Base-by-base conservation (phyloP, 2,113 vertebrate genomes). In the Odobenus rosmarus region DNA sequence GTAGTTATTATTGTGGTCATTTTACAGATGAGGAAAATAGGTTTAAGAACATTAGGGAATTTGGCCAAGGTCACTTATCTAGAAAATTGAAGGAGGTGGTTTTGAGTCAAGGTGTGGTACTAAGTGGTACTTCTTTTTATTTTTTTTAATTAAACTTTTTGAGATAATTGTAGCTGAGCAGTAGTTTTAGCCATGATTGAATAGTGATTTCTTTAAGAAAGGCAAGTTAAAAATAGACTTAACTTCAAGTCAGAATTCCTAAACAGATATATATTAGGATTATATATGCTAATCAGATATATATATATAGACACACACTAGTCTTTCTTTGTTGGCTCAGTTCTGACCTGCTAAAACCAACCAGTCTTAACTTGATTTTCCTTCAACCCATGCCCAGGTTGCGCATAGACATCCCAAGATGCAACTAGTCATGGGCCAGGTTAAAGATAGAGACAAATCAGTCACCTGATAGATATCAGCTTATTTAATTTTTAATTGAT, bases 1-100 rank as follows among this genome's bases (percentile, higher is more conserved):
- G 89, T 90, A 69, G 61, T 97, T 96, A 51, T 96, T 92, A 93
- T 21, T 94, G 88, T 90, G 87, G 74, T 88, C 72, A 92, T 95
- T 95, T 97, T 90, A 87, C 39, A 88, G 83, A 69, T 90, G 84
- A 93, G 80, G 80, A 88, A 89, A 97, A 96, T 79, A 95, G 74
- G 92, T 90, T 96, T 96, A 95, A 55, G 74, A 33, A 97, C 74
- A 80, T 71, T 84, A 64, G 55, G 67, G 61, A 93, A 62, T 82
- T 87, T 93, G 80, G 74, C 76, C 74, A 46, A 95, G 46, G 53
- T 92, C 86, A 81, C 81, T 95, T 95, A 95, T 64, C 42, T 93
- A 71, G 39, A 83, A 96, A 94, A 90, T 46, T 53, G 88, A 88
- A 93, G 74, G 83, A 90, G 31, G 12, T 95, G 6, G 28, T 57